These are phyloP conservation scores for Eurytemora carolleeae DNA, from an alignment of 1,140 invertebrate species.

Conservation along the genomic window DNA sequence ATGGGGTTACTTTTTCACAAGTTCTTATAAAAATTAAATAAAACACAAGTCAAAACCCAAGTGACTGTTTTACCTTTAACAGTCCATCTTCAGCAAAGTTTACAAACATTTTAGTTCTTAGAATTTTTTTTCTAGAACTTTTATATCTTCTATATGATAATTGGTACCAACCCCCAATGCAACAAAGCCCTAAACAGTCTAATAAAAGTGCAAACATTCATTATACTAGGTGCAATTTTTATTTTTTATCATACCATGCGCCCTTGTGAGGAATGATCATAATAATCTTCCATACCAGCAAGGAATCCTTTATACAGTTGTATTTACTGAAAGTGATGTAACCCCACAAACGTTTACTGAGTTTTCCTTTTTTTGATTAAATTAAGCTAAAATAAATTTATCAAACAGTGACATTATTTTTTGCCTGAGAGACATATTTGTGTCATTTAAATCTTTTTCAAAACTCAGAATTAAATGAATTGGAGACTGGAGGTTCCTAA, in stretches of 20 bases:
- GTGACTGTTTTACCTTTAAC: too few species aligned
- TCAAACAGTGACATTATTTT: background rate
- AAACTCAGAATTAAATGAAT: background rate
- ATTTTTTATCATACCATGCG: background rate
- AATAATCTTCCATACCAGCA: background rate
- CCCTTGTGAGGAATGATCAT: background rate
- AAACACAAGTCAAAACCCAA: too few species aligned
- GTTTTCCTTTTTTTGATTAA: background rate
- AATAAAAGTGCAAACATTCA: background rate
- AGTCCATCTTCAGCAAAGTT: too few species aligned
- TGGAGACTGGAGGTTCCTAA: too few species aligned
- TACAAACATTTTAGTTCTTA: too few species aligned
- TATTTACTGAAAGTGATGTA: background rate
- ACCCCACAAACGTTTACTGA: background rate
- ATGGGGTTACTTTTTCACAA: too few species aligned
- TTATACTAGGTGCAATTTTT: background rate
- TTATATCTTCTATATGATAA: too few species aligned
- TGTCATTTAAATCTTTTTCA: background rate
- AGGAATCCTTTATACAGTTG: background rate
- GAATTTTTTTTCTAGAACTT: background rate
- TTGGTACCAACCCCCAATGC: too few species aligned
- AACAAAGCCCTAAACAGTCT: background rate
- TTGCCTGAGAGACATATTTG: background rate
- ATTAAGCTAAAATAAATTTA: background rate
- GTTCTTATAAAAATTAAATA: too few species aligned